phyloP scores from a whole-genome alignment of 2,888 invertebrate species.

The Lepidocyrtinus sp. region DNA sequence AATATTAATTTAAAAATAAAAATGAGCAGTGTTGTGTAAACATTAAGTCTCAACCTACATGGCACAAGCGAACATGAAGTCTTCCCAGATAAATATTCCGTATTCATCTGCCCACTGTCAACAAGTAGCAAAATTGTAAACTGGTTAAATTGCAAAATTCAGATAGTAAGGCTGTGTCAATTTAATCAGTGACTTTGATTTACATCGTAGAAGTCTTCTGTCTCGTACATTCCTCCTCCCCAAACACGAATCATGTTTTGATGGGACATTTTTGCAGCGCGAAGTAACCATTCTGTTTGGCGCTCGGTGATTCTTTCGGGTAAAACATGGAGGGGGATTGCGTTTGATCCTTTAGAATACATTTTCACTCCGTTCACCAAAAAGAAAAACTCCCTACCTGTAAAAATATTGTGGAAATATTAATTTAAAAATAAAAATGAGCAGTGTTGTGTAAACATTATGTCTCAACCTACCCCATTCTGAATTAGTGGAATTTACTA shows the following conservation, averaged over 20 bases:
- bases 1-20: too few species aligned
- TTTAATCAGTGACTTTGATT: constrained; percentile 11
- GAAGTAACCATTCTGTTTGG: constrained; percentile 72
- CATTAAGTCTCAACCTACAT: too few species aligned
- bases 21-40: too few species aligned
- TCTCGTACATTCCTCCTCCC: constrained; percentile 65
- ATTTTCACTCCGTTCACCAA: constrained; percentile 74
- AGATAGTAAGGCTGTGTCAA: not conserved
- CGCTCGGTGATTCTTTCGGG: constrained; percentile 72
- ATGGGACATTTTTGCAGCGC: constrained; percentile 73
- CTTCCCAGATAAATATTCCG: constrained; percentile 76
- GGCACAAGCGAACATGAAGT: constrained; percentile 77
- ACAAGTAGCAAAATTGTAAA: too few species aligned
- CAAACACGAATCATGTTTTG: constrained; percentile 74
- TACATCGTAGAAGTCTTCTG: constrained; percentile 56
- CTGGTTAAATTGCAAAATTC: constrained; percentile 1
- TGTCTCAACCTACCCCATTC: constrained; percentile 34
- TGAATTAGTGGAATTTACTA: constrained; percentile 72
- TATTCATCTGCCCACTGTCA: constrained; percentile 73
- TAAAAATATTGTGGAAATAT: not conserved
- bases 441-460: too few species aligned
- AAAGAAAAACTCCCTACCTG: constrained; percentile 74
- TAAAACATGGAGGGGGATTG: constrained; percentile 75
- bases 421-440: not conserved
- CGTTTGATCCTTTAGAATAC: constrained; percentile 76